These are phyloP conservation scores for Trachythela sp. DNA, from an alignment of 64 coral and sea anemone genomes.

Conservation along the genomic window DNA sequence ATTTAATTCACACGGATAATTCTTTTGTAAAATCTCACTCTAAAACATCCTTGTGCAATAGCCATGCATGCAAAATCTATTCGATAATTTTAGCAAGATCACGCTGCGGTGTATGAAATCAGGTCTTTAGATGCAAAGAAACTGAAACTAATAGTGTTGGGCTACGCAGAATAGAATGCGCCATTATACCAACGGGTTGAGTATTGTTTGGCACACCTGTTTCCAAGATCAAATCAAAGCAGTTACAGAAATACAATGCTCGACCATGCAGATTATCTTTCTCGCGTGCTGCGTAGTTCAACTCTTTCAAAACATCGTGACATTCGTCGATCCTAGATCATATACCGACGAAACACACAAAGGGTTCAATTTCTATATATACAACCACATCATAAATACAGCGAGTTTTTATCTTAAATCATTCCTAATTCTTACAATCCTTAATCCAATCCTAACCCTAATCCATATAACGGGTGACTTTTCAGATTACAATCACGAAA, in stretches of 20 bases:
- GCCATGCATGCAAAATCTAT: no score
- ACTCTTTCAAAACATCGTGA: constrained; percentile 55
- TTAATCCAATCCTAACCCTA: background rate
- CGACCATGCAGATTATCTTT: constrained; percentile 68
- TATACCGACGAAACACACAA: background rate
- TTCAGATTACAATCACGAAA: no score
- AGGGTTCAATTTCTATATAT: background rate
- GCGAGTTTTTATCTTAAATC: background rate
- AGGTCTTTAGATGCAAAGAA: no score
- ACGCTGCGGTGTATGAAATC: no score
- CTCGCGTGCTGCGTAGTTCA: constrained; percentile 71
- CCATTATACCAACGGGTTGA: no score
- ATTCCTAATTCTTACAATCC: background rate
- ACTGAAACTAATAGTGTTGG: no score
- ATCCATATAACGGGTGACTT: no score
- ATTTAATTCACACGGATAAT: no score
- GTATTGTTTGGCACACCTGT: constrained; percentile 57
- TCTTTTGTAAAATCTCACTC: no score
- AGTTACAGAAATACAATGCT: constrained; percentile 84
- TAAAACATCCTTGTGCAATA: no score
- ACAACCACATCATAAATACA: background rate
- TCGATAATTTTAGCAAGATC: no score
- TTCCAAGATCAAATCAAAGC: constrained; percentile 86
- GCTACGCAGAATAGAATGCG: no score
- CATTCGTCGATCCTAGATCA: constrained; percentile 45